phyloP scores from a whole-genome alignment of 1,140 invertebrate genomes.

The Hylyphantes graminicola region DNA sequence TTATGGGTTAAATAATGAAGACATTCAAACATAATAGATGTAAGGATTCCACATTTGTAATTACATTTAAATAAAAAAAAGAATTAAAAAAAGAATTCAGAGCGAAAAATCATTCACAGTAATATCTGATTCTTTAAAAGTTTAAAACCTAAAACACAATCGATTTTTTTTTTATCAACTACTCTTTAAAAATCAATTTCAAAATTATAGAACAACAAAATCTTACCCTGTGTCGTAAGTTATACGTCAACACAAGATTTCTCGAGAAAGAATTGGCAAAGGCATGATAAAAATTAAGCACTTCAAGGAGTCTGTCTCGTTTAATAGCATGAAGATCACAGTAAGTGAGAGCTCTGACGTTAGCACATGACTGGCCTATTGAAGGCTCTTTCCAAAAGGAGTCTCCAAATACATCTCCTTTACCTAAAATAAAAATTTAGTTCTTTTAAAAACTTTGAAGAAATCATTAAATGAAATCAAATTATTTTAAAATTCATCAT shows the following conservation, averaged over 20 bases:
- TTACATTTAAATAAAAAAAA: too few relatives aligned
- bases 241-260: slow-evolving; percentile 98
- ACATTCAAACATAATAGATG: too few relatives aligned
- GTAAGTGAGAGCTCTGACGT: slow-evolving; percentile 98
- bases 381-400: slow-evolving; percentile 98
- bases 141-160: too few relatives aligned
- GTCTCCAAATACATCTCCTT: slow-evolving; percentile 99
- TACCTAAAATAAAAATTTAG: slow-evolving; percentile 72
- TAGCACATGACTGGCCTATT: slow-evolving; percentile 97
- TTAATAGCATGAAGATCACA: slow-evolving; percentile 99
- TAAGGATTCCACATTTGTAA: too few relatives aligned
- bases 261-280: slow-evolving; percentile 99
- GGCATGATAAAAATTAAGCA: slow-evolving; percentile 99
- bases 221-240: slow-evolving; percentile 91
- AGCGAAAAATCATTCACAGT: too few relatives aligned
- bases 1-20: too few relatives aligned
- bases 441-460: neutral
- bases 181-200: too few relatives aligned
- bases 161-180: too few relatives aligned
- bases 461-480: neutral
- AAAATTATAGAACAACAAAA: neutral
- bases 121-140: too few relatives aligned
- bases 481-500: neutral
- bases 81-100: too few relatives aligned
- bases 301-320: slow-evolving; percentile 92